phyloP scores from a whole-genome alignment of 2,888 invertebrate genomes.

The Auanema sp. region DNA sequence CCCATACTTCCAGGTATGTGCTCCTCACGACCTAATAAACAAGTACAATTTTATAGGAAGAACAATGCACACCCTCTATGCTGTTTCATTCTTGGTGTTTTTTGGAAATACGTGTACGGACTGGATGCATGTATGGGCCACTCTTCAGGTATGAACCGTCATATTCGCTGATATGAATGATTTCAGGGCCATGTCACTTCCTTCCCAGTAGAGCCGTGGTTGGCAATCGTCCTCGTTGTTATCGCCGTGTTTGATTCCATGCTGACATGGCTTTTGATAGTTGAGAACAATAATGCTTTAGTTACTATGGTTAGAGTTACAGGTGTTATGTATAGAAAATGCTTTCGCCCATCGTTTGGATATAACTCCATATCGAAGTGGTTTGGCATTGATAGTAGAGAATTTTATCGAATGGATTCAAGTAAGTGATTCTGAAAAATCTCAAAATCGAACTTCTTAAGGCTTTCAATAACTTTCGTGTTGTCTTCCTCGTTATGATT shows the following conservation, averaged over 20 bases:
- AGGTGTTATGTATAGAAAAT: slow-evolving; percentile 64
- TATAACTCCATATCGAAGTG: slow-evolving; percentile 61
- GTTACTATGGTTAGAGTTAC: neutral
- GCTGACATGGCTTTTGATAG: slow-evolving; percentile 58
- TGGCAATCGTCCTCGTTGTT: slow-evolving; percentile 45
- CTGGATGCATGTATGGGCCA: slow-evolving; percentile 61
- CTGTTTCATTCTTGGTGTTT: slow-evolving; percentile 61
- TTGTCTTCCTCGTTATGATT: slow-evolving; percentile 60
- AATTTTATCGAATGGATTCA: slow-evolving; percentile 61
- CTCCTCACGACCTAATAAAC: neutral
- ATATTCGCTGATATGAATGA: neutral
- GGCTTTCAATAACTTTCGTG: slow-evolving; percentile 64
- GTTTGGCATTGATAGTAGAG: slow-evolving; percentile 58
- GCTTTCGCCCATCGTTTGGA: slow-evolving; percentile 62
- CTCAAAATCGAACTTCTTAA: slow-evolving; percentile 9
- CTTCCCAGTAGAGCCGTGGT: slow-evolving; percentile 57
- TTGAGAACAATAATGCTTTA: slow-evolving; percentile 15
- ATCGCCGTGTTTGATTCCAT: slow-evolving; percentile 58
- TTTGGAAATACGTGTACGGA: slow-evolving; percentile 52
- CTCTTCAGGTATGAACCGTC: slow-evolving; percentile 36
- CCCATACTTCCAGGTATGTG: slow-evolving; percentile 45
- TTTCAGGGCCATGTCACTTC: slow-evolving; percentile 55
- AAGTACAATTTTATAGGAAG: slow-evolving; percentile 30
- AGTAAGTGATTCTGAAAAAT: slow-evolving; percentile 17
- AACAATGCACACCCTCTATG: slow-evolving; percentile 63